Conservation (phyloP, 2,113 vertebrate species). For the Arenaria interpres region DNA sequence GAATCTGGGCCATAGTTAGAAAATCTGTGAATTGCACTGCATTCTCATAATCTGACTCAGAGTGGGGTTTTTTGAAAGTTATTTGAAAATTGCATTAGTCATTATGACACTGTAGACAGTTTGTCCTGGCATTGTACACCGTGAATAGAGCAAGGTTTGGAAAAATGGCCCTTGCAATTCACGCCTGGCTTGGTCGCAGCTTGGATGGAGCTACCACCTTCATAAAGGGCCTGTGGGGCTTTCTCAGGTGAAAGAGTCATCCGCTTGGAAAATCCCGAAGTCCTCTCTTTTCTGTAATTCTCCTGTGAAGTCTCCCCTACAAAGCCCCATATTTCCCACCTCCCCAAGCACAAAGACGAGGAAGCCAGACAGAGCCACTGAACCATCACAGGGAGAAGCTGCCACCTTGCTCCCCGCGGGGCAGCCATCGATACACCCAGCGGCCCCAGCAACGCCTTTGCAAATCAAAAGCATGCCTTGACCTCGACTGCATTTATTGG, state of each 20-base stretch:
- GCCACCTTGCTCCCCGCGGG: not conserved
- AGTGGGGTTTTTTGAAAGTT: not conserved
- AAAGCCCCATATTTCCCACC: not conserved
- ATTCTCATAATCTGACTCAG: not conserved
- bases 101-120: not conserved
- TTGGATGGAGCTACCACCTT: not conserved
- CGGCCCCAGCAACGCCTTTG: not conserved
- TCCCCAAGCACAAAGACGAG: not conserved
- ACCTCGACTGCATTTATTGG: not conserved
- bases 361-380: not conserved
- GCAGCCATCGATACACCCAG: not conserved
- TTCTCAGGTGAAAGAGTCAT: not conserved
- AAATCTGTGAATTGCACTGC: not conserved
- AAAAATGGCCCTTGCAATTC: not conserved
- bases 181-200: not conserved
- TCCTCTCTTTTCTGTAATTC: not conserved
- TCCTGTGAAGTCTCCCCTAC: not conserved
- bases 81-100: not conserved
- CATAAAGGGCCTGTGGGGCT: not conserved
- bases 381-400: not conserved
- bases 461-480: not conserved
- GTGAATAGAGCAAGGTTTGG: not conserved
- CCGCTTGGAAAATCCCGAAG: not conserved
- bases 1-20: not conserved
- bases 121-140: not conserved